phyloP scores from a whole-genome alignment of 1,140 invertebrate genomes.

The Choristoneura fumiferana region DNA sequence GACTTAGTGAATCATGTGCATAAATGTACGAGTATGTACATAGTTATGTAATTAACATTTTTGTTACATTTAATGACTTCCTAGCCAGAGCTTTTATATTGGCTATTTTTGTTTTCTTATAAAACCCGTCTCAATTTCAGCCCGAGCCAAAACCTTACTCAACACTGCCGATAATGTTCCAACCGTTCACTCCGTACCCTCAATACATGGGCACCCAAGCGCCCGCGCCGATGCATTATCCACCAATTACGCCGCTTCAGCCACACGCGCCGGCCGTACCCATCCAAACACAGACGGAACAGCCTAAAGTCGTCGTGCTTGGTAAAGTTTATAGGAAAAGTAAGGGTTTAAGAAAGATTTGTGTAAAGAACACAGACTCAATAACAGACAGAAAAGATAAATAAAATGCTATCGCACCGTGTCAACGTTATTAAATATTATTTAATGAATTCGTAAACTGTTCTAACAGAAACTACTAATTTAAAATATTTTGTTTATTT shows the following conservation, averaged over 20 bases:
- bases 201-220: slow-evolving; percentile 53
- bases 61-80: no score
- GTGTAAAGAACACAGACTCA: not conserved
- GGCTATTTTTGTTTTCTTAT: no score
- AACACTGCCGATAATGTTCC: slow-evolving; percentile 64
- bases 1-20: no score
- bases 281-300: slow-evolving; percentile 48
- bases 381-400: no score
- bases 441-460: no score
- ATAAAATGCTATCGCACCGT: no score
- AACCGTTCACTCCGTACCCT: slow-evolving; percentile 62
- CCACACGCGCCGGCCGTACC: slow-evolving; percentile 37
- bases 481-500: no score
- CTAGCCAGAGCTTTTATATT: no score
- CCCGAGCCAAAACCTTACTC: slow-evolving; percentile 64
- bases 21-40: no score
- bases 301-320: slow-evolving; percentile 64
- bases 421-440: no score
- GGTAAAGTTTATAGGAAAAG: slow-evolving; percentile 36
- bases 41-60: no score
- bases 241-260: slow-evolving; percentile 47
- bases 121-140: slow-evolving; percentile 31
- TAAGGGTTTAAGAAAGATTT: not conserved
- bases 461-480: no score
- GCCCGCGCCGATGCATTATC: slow-evolving; percentile 63